Evolutionary conservation across 2,888 invertebrate genomes (phyloP), one percentile per base, ranked within the genome.

Genomic region (Parascotia fuliginaria): DNA sequence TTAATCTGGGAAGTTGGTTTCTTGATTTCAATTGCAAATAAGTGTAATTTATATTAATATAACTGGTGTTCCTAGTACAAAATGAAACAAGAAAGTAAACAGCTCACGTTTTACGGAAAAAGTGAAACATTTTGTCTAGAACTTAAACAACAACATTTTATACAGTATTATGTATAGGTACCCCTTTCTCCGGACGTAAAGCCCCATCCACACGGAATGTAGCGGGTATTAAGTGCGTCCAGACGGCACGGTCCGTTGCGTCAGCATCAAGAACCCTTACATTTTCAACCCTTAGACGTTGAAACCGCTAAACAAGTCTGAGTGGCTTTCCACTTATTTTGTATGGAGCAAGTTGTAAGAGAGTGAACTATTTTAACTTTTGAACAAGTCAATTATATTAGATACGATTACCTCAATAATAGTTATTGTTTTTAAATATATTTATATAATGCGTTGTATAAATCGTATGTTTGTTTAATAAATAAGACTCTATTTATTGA

Each of bases 241-340:
- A 84, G 83, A 85, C 83, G 63, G 68, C 56, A 70, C 65, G 71
- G 74, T 65, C 63, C 64, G 73, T 71, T 73, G 70, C 70, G 70
- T 76, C 69, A 70, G 64, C 64, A 63, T 65, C 65, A 70, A 69
- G 77, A 79, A 80, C 83, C 79, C 80, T 77, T 69, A 72, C 73
- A 79, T 79, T 82, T n/a, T 77, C 78, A 80, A 81, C 83, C 80
- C 81, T 81, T 75, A 67, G 63, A 73, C 59, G 72, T 70, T 65
- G 65, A 70, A 74, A 73, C 77, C 72, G 70, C 79, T 81, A 80
- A 85, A 82, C 79, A 80, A 78, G 82, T 83, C 82, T 83, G 84
- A 84, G 84, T 84, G 75, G 77, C 77, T 77, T 70, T 58, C 60
- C 65, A 60, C 58, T 60, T 58, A 54, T 56, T 61, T 43, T 34